Percentiles rank a stretch among this genome's conserved stretches.
Conservation (phyloP, 2,113 vertebrate genomes). For the Ovis canadensis region DNA sequence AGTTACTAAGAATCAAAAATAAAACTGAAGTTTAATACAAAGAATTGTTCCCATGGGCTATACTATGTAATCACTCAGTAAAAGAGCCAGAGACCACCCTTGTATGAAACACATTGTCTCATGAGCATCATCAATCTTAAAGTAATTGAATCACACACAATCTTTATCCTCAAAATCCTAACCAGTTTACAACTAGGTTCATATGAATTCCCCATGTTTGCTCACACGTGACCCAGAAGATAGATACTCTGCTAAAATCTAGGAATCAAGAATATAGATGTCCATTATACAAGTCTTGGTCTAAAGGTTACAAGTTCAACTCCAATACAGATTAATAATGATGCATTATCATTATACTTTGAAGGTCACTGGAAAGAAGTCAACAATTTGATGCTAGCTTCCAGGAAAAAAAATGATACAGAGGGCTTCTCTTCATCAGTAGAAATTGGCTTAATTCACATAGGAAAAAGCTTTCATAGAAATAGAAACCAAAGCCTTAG, state of each 20-base stretch:
- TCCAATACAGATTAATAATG: constrained; percentile 6
- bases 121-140: not conserved
- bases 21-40: not conserved
- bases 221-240: not conserved
- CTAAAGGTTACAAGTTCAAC: not conserved
- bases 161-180: not conserved
- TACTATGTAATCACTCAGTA: not conserved
- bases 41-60: not conserved
- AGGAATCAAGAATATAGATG: not conserved
- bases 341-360: constrained; percentile 26
- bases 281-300: not conserved
- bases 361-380: constrained; percentile 34
- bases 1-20: constrained; percentile 1
- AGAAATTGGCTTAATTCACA: not conserved
- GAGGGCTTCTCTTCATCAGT: not conserved
- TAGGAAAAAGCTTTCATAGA: not conserved
- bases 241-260: not conserved
- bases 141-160: not conserved
- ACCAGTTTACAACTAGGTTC: not conserved
- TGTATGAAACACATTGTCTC: not conserved
- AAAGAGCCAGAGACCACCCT: not conserved
- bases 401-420: constrained; percentile 4
- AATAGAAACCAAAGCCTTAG: not conserved
- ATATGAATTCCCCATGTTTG: not conserved
- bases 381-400: constrained; percentile 5